Base-by-base conservation (phyloP, 2,113 vertebrate species). In the Syngnathus floridae region DNA sequence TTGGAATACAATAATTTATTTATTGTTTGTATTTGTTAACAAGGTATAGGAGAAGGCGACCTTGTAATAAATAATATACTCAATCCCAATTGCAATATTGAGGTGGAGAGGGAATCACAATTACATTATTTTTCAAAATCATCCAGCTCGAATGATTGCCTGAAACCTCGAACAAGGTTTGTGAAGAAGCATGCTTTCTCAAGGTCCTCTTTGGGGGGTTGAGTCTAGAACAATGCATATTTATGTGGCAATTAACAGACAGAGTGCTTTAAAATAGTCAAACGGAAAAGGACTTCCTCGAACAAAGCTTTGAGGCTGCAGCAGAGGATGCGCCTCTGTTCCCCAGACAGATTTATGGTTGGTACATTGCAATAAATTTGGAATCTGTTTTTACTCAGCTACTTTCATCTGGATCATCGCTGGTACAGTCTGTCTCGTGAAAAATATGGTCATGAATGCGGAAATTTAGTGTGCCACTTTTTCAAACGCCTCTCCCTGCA, bases 221-320 rank as follows among this genome's bases (percentile, higher is more conserved):
- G 43, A 48, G 64, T 78, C 84, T 80, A 48, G 69, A 84, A 83
- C 76, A 81, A 84, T 82, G 77, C 84, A 88, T 87, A 88, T 89
- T 90, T 88, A 88, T 88, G 79, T 76, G 58, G 59, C 77, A 86
- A 88, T 90, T 88, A 90, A 87, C 78, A 81, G 83, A 76, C 76
- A 65, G 79, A 79, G 82, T 82, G 71, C 66, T 76, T 78, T 78
- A 85, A 87, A 88, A 87, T 77, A 77, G 80, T 78, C 67, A 67
- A 74, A 83, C 55, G 77, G 77, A 85, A 87, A 88, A 86, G 75
- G 76, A 62, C 76, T 84, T 74, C 81, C 72, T 75, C 77, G 80
- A 88, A 86, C 88, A 87, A 89, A 86, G 83, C 82, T 83, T 85
- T 82, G 75, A 79, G 84, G 82, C 77, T 72, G 85, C 60, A n/a